Conservation (phyloP, 1,140 invertebrate species). For the Drosophila cardini region DNA sequence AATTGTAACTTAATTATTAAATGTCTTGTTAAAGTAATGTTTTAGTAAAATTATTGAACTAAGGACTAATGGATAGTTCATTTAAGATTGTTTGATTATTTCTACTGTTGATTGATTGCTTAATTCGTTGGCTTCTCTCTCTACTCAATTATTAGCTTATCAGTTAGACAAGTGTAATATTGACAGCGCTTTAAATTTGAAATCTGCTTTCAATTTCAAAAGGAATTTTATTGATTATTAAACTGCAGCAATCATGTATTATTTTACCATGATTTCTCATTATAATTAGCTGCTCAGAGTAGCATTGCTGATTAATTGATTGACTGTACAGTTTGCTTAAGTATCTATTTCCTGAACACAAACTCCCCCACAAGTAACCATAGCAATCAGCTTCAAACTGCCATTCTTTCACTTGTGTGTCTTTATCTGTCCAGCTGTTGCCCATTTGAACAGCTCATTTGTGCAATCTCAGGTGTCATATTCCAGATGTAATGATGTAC, state of each 20-base stretch:
- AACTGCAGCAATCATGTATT: no score
- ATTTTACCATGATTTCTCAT: no score
- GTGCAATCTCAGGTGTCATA: constrained; percentile 64
- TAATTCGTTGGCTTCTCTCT: neutral
- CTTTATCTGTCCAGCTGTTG: neutral
- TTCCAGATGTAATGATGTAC: constrained; percentile 55
- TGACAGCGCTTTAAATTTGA: no score
- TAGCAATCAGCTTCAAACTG: constrained; percentile 5
- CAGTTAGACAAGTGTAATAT: no score
- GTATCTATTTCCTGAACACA: no score
- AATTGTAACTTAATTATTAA: neutral
- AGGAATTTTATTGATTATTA: no score
- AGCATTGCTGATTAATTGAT: no score
- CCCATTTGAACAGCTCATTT: constrained; percentile 27
- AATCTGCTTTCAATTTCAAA: no score
- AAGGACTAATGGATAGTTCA: neutral
- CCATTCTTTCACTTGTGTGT: no score
- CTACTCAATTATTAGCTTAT: no score
- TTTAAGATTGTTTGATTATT: neutral
- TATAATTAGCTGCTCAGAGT: no score
- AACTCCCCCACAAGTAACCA: neutral
- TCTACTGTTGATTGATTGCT: neutral
- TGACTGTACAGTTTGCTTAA: no score
- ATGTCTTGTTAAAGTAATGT: neutral
- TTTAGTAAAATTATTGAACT: neutral